Conservation (phyloP, 1,140 invertebrate species). For the Proctacanthus coquilletti region DNA sequence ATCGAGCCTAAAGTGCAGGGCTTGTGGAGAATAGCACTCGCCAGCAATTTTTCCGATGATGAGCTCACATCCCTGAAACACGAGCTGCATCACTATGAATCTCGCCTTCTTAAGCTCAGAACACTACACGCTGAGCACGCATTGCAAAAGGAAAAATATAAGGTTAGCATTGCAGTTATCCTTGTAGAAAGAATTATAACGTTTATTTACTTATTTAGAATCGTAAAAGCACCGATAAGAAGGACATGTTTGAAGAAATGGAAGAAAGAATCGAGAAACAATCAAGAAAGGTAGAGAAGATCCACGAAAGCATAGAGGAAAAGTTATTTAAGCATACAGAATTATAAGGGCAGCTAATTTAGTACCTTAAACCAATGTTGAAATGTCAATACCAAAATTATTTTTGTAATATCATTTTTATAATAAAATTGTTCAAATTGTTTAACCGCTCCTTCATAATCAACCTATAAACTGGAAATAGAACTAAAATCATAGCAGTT, state of each 20-base stretch:
- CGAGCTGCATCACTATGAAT: slow-evolving; percentile 79
- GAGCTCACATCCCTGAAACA: slow-evolving; percentile 74
- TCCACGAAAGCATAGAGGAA: slow-evolving; percentile 65
- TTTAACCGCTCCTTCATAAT: too few species aligned
- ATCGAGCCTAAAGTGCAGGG: slow-evolving; percentile 77
- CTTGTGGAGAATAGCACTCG: slow-evolving; percentile 66
- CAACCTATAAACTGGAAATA: too few species aligned
- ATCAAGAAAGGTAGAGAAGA: slow-evolving; percentile 67
- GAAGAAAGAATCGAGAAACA: slow-evolving; percentile 68
- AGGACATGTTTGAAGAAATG: slow-evolving; percentile 41
- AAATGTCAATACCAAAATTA: not conserved
- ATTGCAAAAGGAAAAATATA: slow-evolving; percentile 44
- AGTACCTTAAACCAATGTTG: not conserved
- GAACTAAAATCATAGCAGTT: too few species aligned
- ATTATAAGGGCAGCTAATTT: too few species aligned
- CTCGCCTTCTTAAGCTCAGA: slow-evolving; percentile 64
- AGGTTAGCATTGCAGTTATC: slow-evolving; percentile 24
- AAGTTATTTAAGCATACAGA: slow-evolving; percentile 64
- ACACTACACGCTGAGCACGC: slow-evolving; percentile 63
- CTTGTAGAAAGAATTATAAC: slow-evolving; percentile 12
- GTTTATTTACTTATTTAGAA: slow-evolving; percentile 27
- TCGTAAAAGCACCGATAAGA: slow-evolving; percentile 41
- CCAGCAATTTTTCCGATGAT: slow-evolving; percentile 60
- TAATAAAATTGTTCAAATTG: too few species aligned
- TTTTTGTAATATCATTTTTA: not conserved